A percentile compares a stretch with the other conserved stretches of the same genome.
These are phyloP conservation scores for Palythoa caribaeorum DNA, from an alignment of 92 coral and sea anemone genomes.

Conservation along the genomic window DNA sequence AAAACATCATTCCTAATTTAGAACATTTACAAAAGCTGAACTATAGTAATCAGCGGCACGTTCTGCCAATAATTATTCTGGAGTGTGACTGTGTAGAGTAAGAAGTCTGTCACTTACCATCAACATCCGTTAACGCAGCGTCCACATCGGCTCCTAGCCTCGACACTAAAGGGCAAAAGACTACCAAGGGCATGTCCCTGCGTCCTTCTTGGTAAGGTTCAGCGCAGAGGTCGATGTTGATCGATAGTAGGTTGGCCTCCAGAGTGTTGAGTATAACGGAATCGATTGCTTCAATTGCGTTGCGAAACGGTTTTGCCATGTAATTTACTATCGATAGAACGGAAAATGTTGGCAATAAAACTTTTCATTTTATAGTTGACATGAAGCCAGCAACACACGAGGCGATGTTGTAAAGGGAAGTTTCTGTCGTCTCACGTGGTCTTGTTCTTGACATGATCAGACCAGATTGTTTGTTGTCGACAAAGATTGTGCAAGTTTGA, in stretches of 20 bases:
- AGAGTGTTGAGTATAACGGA: slow-evolving; percentile 46
- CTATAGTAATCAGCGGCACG: too few species aligned
- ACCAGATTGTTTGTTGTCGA: too few species aligned
- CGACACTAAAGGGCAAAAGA: slow-evolving; percentile 39
- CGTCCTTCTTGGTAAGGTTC: slow-evolving; percentile 48
- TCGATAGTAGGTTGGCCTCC: slow-evolving; percentile 32
- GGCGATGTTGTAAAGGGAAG: neutral
- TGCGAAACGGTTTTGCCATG: slow-evolving; percentile 44
- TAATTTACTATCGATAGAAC: slow-evolving; percentile 14
- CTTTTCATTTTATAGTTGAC: too few species aligned
- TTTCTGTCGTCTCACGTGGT: too few species aligned
- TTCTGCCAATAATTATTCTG: too few species aligned
- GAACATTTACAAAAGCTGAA: too few species aligned
- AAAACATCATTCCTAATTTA: too few species aligned
- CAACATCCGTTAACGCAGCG: slow-evolving; percentile 22
- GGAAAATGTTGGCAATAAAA: neutral
- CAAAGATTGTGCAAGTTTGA: too few species aligned
- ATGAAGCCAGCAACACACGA: neutral
- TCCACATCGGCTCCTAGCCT: slow-evolving; percentile 30
- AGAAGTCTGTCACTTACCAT: neutral
- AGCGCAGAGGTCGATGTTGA: slow-evolving; percentile 28
- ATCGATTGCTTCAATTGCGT: slow-evolving; percentile 42
- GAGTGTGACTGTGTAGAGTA: too few species aligned
- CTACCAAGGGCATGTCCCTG: slow-evolving; percentile 42
- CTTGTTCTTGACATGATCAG: too few species aligned